Base-by-base conservation (phyloP, 2,888 invertebrate species). In the Philereme vetulata region DNA sequence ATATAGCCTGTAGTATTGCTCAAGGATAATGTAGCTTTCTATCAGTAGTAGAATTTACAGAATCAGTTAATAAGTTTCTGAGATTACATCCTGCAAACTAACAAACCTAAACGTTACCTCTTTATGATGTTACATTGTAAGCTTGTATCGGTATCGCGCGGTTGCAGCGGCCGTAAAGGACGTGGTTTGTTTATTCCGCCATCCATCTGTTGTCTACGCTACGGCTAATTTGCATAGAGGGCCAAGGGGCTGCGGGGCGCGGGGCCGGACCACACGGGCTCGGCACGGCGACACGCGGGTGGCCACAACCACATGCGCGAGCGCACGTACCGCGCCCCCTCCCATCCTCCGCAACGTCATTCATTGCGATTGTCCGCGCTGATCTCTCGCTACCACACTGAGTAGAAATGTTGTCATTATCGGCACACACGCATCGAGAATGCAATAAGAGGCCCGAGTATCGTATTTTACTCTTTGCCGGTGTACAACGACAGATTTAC, bases 161-260 rank as follows among this genome's bases (percentile, higher is more conserved):
- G 69, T 70, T 67, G 73, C 76, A 72, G 69, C 75, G 74, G 71
- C 78, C 80, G 86, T 80, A 87, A 88, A 88, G 86, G 88, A 86
- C 86, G 84, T 80, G 82, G 84, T 88, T 89, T 91, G 90, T 91
- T 91, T 89, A 91, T 91, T 90, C 89, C 89, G 87, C 90, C 86
- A 90, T 92, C 92, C 90, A 91, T 91, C 91, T 91, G 91, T 91
- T 91, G 90, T 91, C 90, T 90, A 88, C 89, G 85, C 86, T 80
- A 72, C 78, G 88, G 88, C 90, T 90, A 92, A 92, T 92, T 91
- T 92, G 92, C 92, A 92, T 92, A 90, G 90, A 88, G 90, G 89
- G 85, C 82, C 76, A 76, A 72, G 71, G 73, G 74, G 69, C 72
- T 62, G 70, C 44, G 76, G 72, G 75, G 73, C 67, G 75, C 69